These are phyloP conservation scores for Brachystomella parvula DNA, from an alignment of 1,140 invertebrate species.

Conservation along the genomic window DNA sequence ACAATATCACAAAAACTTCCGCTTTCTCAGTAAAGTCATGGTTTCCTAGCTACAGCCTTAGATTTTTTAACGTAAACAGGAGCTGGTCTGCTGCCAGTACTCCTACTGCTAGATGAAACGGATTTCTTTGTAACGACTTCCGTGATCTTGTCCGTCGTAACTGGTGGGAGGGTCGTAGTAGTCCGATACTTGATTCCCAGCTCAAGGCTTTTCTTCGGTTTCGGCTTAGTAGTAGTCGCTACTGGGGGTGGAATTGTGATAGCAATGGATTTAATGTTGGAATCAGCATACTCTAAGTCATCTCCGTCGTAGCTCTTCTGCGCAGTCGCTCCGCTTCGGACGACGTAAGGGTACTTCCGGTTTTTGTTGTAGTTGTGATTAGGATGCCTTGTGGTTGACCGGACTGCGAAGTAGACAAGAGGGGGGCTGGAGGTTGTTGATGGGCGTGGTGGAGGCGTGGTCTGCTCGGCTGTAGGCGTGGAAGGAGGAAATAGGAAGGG, in stretches of 20 bases:
- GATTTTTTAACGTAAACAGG: neutral
- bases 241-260: conserved; percentile 32
- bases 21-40: neutral
- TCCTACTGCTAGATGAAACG: neutral
- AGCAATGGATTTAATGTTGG: conserved; percentile 30
- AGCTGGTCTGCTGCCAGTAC: neutral
- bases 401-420: neutral
- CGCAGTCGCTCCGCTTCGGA: neutral
- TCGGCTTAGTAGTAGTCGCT: neutral
- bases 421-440: neutral
- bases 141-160: neutral
- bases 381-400: conserved; percentile 18
- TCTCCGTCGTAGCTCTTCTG: conserved; percentile 16
- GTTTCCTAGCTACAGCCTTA: neutral
- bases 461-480: neutral
- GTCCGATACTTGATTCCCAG: neutral
- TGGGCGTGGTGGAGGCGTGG: neutral
- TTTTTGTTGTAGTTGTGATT: conserved; percentile 30
- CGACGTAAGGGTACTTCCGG: neutral
- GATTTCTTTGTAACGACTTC: neutral
- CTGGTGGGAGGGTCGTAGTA: neutral
- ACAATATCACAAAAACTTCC: neutral
- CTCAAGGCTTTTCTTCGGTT: neutral
- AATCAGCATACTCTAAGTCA: conserved; percentile 17
- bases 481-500: neutral